Base-by-base conservation (phyloP, 2,113 vertebrate genomes). In the Noturus placidus region DNA sequence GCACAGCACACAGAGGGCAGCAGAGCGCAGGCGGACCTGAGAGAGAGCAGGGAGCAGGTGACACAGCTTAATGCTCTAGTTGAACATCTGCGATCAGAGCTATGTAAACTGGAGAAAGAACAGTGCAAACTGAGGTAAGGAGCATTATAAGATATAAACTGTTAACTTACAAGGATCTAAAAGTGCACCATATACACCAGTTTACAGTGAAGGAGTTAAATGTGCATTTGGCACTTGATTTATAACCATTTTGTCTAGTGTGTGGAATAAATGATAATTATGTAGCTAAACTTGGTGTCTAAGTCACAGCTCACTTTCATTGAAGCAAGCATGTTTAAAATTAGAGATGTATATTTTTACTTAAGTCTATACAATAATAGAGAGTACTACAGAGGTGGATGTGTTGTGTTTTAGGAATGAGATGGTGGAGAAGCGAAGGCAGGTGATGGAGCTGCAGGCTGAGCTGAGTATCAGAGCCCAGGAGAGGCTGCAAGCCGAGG, bases 401-500 rank as follows among this genome's bases (percentile, higher is more conserved):
- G 2, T 50, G 25, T 19, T 78, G 13, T 87, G 52, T 86, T 6
- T 56, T 91, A 96, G 95, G 85, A 91, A 91, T 38, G 94, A 94
- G 85, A 81, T 94, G 92, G 90, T 85, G 17, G 91, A 91, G 50
- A 93, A 93, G 81, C 92, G 89, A 17, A 86, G 57, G 30, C 96
- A 95, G 93, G 93, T 89, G 35, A 93, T 96, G 54, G 93, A 94
- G 84, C 93, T 96, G 56, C 96, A 96, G 91, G 92, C 94, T 74
- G 93, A 95, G 88, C 92, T 96, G 59, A 95, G 93, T 61, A 89
- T 92, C 82, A 92, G 88, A 87, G 89, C 90, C 65, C 93, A 95
- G 90, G 95, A 96, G 87, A 95, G 94, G 88, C 88, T 87, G 59
- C 88, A 84, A 20, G 88, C 94, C 9, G 91, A 95, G 88, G 95